Conservation (phyloP, 2,113 vertebrate species). For the Gadus chalcogrammus region DNA sequence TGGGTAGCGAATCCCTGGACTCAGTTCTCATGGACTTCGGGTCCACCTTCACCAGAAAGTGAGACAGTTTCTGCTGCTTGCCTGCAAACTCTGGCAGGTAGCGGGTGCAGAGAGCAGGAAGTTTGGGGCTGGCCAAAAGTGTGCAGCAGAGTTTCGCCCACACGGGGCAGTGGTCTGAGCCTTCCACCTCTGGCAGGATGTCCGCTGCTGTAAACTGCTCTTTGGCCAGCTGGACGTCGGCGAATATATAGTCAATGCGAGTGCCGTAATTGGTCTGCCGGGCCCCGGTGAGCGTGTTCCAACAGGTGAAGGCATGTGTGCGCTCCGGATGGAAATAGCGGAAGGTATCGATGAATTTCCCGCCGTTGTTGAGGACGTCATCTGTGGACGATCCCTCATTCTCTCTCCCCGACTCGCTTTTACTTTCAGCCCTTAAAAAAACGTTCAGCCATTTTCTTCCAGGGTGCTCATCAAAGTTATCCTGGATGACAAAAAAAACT, state of each 20-base stretch:
- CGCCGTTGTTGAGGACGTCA: slow-evolving; percentile 2
- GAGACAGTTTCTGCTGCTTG: slow-evolving; percentile 68
- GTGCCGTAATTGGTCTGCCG: slow-evolving; percentile 86
- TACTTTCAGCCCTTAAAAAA: slow-evolving; percentile 49
- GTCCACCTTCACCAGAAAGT: slow-evolving; percentile 76
- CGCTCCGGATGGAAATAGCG: slow-evolving; percentile 81
- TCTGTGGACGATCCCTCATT: slow-evolving; percentile 4
- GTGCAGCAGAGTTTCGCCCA: slow-evolving; percentile 72
- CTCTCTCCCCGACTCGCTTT: slow-evolving; percentile 20
- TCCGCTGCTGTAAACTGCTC: slow-evolving; percentile 71
- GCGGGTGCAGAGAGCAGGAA: slow-evolving; percentile 75
- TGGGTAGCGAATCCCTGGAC: slow-evolving; percentile 51
- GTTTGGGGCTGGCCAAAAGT: slow-evolving; percentile 64
- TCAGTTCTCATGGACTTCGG: slow-evolving; percentile 28
- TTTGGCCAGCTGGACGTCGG: slow-evolving; percentile 63
- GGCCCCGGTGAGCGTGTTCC: slow-evolving; percentile 80
- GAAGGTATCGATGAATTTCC: slow-evolving; percentile 81
- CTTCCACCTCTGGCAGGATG: slow-evolving; percentile 83
- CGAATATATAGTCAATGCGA: slow-evolving; percentile 87
- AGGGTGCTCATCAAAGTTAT: slow-evolving; percentile 77
- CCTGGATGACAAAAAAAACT: slow-evolving; percentile 53
- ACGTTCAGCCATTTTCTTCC: slow-evolving; percentile 79
- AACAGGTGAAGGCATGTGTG: slow-evolving; percentile 82
- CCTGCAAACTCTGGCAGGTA: slow-evolving; percentile 84
- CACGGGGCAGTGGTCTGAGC: slow-evolving; percentile 89